Conservation (phyloP, 2,113 vertebrate genomes). For the Xenotilapia caudafasciata region DNA sequence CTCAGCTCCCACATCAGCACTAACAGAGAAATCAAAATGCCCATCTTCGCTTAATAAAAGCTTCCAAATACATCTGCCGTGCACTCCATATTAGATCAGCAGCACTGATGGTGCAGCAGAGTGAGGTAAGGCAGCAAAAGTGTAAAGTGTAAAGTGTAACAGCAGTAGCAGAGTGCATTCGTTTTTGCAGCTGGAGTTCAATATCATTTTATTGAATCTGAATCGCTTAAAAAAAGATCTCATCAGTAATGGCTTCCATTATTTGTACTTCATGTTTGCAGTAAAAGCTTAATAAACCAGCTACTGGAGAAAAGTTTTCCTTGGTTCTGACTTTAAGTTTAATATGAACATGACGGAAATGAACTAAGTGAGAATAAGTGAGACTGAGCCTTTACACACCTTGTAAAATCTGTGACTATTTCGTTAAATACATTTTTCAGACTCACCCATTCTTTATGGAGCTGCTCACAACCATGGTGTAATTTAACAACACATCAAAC, state of each 20-base stretch:
- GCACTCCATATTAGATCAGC: not conserved
- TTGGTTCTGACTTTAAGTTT: not conserved
- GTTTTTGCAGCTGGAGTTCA: not conserved
- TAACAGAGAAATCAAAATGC: not conserved
- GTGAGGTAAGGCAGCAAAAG: not conserved
- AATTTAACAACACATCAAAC: not conserved
- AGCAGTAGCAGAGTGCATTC: not conserved
- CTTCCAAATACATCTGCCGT: not conserved
- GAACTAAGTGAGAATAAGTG: not conserved
- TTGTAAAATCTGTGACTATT: not conserved
- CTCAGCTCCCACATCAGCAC: not conserved
- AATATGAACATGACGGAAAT: not conserved
- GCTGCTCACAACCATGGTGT: not conserved
- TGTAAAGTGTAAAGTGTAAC: no score
- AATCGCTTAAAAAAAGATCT: not conserved
- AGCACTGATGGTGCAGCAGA: not conserved
- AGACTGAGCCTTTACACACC: not conserved
- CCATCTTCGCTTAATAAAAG: not conserved
- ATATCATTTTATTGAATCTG: not conserved
- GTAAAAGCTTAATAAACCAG: not conserved
- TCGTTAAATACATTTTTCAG: not conserved
- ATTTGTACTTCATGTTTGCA: not conserved
- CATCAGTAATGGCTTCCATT: not conserved
- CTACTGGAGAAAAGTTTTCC: not conserved
- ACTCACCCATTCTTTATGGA: not conserved